Evolutionary conservation across 2,888 invertebrate genomes (phyloP), one percentile per base, ranked within the genome.

Genomic region (Diplazon laetatorius): DNA sequence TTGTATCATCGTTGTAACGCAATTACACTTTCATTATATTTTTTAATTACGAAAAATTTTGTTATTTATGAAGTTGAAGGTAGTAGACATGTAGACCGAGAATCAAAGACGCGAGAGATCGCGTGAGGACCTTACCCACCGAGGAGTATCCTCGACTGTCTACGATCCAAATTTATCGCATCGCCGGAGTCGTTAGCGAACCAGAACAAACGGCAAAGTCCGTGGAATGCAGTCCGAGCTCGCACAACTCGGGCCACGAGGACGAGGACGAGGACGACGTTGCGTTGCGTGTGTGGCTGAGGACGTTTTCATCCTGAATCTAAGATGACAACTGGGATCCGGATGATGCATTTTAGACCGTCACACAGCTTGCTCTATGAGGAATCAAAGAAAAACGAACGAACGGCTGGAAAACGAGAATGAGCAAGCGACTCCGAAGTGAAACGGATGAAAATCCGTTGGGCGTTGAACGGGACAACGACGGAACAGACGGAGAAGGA

Each of bases 161-260:
- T 52, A 62, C 78, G 66, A 75, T 78, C 65, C 69, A 71, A 76
- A 78, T 80, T 82, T 82, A 80, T 80, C 76, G 78, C 76, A 82
- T 82, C 80, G 65, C 78, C 78, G 73, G 62, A 80, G 78, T 80
- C 78, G 76, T 80, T 80, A 82, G 73, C 68, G 76, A 73, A 75
- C 70, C 74, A 62, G n/a, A 44, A 46, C 60, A 39, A 72, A 68
- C 70, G 50, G n/a, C 30, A 25, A 39, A 18, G 66, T 80, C 65
- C 59, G 14, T 6, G 68, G 77, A 81, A 74, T 76, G 73, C 66
- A 50, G n/a, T n/a, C 30, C 73, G 66, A 46, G 37, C 69, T 55
- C 76, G 57, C n/a, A n/a, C 42, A 60, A 14, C 48, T 46, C 59
- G 5, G 65, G 10, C 46, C 25, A 22, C 48, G 35, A 59, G 39